Evolutionary conservation across 2,113 vertebrate genomes (phyloP).

Genomic region (Pomatostomus ruficeps): DNA sequence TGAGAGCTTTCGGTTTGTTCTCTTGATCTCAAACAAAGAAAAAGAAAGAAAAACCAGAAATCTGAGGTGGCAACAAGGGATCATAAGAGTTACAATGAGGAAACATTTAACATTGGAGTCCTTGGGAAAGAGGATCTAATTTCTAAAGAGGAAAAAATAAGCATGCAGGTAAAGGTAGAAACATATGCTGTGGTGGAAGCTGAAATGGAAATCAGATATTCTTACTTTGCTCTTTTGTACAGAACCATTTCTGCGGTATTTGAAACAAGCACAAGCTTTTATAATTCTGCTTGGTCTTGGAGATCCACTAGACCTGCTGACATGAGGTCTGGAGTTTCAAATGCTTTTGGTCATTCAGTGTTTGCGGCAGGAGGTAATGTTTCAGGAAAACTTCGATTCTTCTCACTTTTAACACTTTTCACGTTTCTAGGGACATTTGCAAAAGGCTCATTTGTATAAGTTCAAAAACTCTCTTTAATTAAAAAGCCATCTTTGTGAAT

Average conservation of each 20-base stretch:
- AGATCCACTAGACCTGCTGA: background rate
- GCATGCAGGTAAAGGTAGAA: background rate
- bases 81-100: conserved; percentile 1
- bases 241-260: background rate
- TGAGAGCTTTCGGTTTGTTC: conserved; percentile 9
- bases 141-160: conserved; percentile 24
- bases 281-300: background rate
- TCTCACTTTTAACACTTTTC: conserved; percentile 45
- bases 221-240: background rate
- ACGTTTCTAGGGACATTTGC: conserved; percentile 15
- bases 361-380: background rate
- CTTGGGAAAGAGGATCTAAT: background rate
- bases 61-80: background rate
- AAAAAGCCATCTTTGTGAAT: conserved; percentile 56
- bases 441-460: conserved; percentile 35
- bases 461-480: conserved; percentile 56
- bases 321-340: background rate
- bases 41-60: background rate
- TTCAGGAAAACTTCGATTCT: background rate
- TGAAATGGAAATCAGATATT: background rate
- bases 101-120: background rate
- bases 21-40: conserved; percentile 23
- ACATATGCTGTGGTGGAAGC: background rate
- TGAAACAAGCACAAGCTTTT: background rate
- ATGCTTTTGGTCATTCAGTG: background rate